Percentiles rank a stretch among this genome's conserved stretches.
Evolutionary conservation across 2,888 invertebrate genomes (phyloP).

Genomic region (Ophion slaviceki): DNA sequence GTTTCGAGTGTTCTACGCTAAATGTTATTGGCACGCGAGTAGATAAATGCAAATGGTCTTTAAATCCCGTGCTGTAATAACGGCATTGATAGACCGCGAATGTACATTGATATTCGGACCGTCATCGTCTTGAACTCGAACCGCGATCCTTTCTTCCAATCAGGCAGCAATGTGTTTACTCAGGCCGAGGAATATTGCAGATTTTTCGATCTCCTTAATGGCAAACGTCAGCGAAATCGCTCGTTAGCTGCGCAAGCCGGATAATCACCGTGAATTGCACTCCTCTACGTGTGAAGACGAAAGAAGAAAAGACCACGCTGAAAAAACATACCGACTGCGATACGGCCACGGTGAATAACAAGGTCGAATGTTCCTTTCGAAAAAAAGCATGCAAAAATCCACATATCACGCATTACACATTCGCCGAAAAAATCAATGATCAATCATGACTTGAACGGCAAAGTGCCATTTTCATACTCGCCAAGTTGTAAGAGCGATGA

Average conservation of each 20-base stretch:
- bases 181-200: slow-evolving; percentile 4
- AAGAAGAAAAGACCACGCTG: background rate
- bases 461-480: background rate
- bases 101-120: background rate
- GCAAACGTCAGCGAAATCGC: background rate
- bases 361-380: background rate
- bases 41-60: background rate
- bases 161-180: background rate
- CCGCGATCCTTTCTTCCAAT: slow-evolving; percentile 17
- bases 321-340: background rate
- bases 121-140: slow-evolving; percentile 13
- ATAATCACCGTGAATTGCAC: background rate
- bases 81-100: background rate
- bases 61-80: background rate
- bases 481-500: background rate
- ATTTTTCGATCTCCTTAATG: background rate
- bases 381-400: background rate
- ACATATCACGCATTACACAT: background rate
- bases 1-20: slow-evolving; percentile 10
- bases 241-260: background rate
- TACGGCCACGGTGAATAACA: background rate
- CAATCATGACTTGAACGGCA: background rate
- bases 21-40: background rate
- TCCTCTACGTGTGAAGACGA: background rate
- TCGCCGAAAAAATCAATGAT: background rate